Conservation (phyloP, 2,113 vertebrate genomes). For the Gavia stellata region DNA sequence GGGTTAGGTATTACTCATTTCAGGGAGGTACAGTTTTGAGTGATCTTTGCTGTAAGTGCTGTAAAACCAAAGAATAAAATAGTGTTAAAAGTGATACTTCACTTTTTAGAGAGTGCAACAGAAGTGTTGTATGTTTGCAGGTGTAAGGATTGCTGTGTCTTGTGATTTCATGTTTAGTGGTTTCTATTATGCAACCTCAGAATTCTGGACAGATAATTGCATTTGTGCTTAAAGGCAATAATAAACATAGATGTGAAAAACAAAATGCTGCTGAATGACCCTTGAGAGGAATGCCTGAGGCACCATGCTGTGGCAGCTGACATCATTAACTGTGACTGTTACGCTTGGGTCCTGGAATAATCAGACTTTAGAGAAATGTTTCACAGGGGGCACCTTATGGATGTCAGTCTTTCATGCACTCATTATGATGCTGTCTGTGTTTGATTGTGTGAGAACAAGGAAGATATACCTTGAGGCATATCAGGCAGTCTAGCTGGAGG, state of each 20-base stretch:
- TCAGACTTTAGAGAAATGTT: conserved; percentile 57
- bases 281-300: conserved; percentile 70
- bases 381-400: conserved; percentile 59
- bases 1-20: not conserved
- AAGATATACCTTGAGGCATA: conserved; percentile 63
- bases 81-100: not conserved
- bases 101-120: not conserved
- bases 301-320: conserved; percentile 52
- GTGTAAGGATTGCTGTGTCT: not conserved
- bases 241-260: conserved; percentile 69
- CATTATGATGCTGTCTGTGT: conserved; percentile 68
- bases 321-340: conserved; percentile 52
- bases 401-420: conserved; percentile 59
- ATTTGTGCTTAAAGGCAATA: conserved; percentile 66
- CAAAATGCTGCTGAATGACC: conserved; percentile 72
- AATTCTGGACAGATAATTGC: conserved; percentile 69
- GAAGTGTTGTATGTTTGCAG: not conserved
- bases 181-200: conserved; percentile 30
- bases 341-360: conserved; percentile 50
- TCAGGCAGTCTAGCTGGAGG: conserved; percentile 45
- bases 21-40: not conserved
- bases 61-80: not conserved
- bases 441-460: conserved; percentile 70
- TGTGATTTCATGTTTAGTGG: not conserved
- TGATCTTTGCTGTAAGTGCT: not conserved